Conservation (phyloP, 2,797 vertebrate genomes). For the Podarcis lilfordi region DNA sequence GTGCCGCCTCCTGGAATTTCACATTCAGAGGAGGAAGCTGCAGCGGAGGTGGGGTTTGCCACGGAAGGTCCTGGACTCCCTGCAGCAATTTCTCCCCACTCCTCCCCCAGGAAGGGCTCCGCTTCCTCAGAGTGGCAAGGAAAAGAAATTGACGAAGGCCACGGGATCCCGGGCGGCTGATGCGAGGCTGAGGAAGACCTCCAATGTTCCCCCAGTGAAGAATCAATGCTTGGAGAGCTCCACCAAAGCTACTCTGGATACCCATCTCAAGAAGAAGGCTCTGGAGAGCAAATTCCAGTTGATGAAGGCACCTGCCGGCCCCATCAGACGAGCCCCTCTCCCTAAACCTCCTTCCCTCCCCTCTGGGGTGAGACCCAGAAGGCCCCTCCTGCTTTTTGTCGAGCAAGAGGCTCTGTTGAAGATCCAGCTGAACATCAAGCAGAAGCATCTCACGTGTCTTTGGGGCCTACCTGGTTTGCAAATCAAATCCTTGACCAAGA, state of each 20-base stretch:
- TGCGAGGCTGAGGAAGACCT: background rate
- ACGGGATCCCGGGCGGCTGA: background rate
- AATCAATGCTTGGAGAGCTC: no score
- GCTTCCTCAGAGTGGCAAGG: background rate
- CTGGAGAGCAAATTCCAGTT: conserved; percentile 19
- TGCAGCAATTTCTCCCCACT: background rate
- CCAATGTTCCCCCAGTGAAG: background rate
- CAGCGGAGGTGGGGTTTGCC: conserved; percentile 22
- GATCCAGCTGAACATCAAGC: conserved; percentile 41
- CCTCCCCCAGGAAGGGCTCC: background rate
- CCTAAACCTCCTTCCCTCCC: background rate
- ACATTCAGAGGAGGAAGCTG: conserved; percentile 8
- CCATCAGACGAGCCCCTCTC: background rate
- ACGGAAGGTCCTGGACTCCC: background rate
- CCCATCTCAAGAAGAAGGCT: background rate
- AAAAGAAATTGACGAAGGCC: background rate
- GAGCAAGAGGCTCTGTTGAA: conserved; percentile 37
- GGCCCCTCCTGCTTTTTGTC: conserved; percentile 1
- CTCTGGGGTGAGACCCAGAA: background rate
- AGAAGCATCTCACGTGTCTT: conserved; percentile 57
- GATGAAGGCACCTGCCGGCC: no score
- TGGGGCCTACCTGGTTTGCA: conserved; percentile 53
- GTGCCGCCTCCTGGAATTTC: background rate
- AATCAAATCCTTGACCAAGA: background rate
- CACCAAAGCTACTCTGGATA: background rate